phyloP scores from a whole-genome alignment of 2,888 invertebrate species.

The Pyrochroa serraticornis region DNA sequence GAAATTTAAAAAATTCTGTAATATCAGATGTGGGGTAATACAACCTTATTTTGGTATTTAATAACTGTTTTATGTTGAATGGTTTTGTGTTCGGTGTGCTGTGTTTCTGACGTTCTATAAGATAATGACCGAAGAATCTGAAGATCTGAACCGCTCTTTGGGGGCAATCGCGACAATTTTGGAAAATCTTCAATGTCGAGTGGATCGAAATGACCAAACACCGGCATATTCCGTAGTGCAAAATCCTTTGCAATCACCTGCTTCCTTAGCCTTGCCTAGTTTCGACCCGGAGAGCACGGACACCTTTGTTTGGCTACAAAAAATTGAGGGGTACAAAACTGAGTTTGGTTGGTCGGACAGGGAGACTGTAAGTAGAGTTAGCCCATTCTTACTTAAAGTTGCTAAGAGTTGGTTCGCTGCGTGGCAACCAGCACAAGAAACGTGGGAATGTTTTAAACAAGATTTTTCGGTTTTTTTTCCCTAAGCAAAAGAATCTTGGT shows the following conservation, averaged over 20 bases:
- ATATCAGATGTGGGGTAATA: no score
- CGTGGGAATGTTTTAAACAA: no score
- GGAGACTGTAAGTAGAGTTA: conserved; percentile 27
- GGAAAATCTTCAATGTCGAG: background rate
- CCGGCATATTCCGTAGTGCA: no score
- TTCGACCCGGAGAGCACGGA: conserved; percentile 20
- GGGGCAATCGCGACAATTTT: background rate
- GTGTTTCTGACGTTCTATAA: no score
- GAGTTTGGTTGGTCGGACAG: conserved; percentile 24
- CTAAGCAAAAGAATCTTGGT: no score
- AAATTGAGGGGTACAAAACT: conserved; percentile 24
- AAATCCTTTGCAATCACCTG: conserved; percentile 5
- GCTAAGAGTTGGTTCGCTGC: conserved; percentile 22
- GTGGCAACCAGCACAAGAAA: background rate
- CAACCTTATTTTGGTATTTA: no score
- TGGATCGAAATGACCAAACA: background rate
- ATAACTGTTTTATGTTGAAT: no score
- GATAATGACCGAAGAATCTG: no score
- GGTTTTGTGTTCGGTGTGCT: no score
- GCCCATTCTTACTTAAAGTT: conserved; percentile 24
- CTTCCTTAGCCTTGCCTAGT: conserved; percentile 5
- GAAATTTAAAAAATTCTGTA: no score
- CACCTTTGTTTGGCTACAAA: conserved; percentile 15
- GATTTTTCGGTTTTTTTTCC: no score
- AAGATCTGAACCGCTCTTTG: conserved; percentile 1